Evolutionary conservation across 1,140 invertebrate genomes (phyloP).

Genomic region (Hylaeus anthracinus): DNA sequence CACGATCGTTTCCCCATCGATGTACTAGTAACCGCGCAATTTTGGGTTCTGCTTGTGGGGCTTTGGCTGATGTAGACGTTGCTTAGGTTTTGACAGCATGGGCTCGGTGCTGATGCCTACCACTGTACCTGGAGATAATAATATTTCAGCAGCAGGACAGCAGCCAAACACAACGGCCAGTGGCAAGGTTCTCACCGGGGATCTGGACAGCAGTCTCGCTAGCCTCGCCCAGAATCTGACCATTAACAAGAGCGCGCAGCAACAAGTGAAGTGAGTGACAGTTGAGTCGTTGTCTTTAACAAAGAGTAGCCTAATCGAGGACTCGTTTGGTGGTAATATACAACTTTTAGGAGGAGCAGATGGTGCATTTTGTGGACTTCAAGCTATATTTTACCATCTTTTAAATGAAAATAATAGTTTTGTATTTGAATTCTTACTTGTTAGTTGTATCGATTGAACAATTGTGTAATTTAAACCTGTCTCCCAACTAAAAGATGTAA

Average conservation of each 20-base stretch:
- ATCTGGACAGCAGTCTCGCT: slow-evolving; percentile 95
- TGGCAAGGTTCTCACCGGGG: slow-evolving; percentile 92
- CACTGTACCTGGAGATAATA: slow-evolving; percentile 62
- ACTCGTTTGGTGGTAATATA: no score
- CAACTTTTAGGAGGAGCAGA: no score
- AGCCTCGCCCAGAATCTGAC: slow-evolving; percentile 94
- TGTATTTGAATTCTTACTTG: no score
- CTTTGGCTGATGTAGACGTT: slow-evolving; percentile 64
- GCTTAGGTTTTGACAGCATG: slow-evolving; percentile 86
- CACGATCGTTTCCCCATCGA: slow-evolving; percentile 5
- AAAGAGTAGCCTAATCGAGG: no score
- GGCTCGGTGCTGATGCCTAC: slow-evolving; percentile 83
- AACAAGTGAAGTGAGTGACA: slow-evolving; percentile 86
- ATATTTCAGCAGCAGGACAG: slow-evolving; percentile 77
- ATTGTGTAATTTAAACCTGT: no score
- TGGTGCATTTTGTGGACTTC: no score
- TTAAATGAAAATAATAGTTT: no score
- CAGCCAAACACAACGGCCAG: slow-evolving; percentile 78
- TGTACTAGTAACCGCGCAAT: not conserved
- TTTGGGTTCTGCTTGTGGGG: slow-evolving; percentile 45
- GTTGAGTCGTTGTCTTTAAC: no score
- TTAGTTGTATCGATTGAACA: no score
- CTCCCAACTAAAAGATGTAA: no score
- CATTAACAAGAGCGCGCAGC: slow-evolving; percentile 91
- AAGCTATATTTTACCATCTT: no score